Conservation (phyloP, 2,797 vertebrate species). For the Cossypha heuglini region DNA sequence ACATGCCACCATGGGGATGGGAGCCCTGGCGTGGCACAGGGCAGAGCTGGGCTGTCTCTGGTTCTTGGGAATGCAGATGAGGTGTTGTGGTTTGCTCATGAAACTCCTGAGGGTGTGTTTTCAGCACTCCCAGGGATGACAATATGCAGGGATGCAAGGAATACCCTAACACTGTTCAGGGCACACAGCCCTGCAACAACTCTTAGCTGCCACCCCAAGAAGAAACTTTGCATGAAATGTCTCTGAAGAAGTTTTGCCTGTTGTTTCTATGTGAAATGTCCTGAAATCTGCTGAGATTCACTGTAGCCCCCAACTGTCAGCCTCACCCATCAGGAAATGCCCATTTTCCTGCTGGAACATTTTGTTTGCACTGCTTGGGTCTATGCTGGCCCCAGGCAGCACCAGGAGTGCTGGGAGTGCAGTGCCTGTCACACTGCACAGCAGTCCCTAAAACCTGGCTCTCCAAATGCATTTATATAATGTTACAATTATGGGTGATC, state of each 20-base stretch:
- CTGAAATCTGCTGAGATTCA: not conserved
- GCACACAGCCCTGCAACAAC: fast-evolving
- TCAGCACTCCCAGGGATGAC: not conserved
- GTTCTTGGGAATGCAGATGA: not conserved
- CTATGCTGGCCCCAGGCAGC: not conserved
- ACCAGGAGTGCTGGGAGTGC: not conserved
- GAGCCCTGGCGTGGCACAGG: not conserved
- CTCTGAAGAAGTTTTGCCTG: not conserved
- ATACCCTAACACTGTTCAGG: not conserved
- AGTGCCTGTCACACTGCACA: not conserved
- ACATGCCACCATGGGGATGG: fast-evolving
- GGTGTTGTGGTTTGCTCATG: not conserved
- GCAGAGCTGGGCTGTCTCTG: not conserved
- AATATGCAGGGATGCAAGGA: not conserved
- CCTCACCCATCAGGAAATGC: not conserved
- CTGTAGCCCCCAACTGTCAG: not conserved
- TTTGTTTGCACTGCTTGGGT: not conserved
- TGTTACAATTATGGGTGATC: not conserved
- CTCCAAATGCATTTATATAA: not conserved
- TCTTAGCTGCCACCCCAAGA: not conserved
- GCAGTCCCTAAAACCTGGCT: not conserved
- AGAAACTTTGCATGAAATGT: not conserved
- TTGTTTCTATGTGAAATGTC: not conserved
- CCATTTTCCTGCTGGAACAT: not conserved
- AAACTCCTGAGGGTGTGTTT: not conserved